Conservation (phyloP, 2,888 invertebrate genomes). For the Drosophila mulleri region DNA sequence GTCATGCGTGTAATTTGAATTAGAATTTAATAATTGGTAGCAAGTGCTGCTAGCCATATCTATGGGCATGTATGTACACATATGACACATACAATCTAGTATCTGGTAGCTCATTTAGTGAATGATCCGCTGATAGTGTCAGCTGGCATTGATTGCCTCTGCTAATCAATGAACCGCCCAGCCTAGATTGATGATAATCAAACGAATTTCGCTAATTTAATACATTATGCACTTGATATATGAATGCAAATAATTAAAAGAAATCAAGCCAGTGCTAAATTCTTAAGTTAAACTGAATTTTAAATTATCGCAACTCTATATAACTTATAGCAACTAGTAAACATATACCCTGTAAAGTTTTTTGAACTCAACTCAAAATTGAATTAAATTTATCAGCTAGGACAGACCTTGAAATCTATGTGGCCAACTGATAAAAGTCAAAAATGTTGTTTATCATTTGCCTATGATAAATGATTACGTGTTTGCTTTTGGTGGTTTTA, state of each 20-base stretch:
- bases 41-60: constrained; percentile 7
- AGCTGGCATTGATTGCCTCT: constrained; percentile 4
- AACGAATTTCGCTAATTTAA: neutral
- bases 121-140: constrained; percentile 41
- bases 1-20: constrained; percentile 74
- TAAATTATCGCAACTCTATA: no score
- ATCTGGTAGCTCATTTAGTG: neutral
- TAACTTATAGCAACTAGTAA: neutral
- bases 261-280: neutral
- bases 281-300: no score
- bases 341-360: neutral
- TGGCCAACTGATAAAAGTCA: constrained; percentile 35
- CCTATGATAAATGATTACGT: constrained; percentile 27
- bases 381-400: constrained; percentile 26
- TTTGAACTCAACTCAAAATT: constrained; percentile 1
- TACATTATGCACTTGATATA: neutral
- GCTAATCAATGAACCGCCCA: constrained; percentile 39
- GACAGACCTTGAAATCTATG: constrained; percentile 41
- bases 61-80: neutral
- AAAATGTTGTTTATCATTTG: constrained; percentile 31
- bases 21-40: constrained; percentile 65
- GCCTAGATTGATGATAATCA: constrained; percentile 11
- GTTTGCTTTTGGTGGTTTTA: constrained; percentile 20
- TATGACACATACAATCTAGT: constrained; percentile 2
- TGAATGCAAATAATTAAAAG: neutral